phyloP scores from a whole-genome alignment of 2,797 vertebrate genomes.

The Parauchenoglanis punctatus region DNA sequence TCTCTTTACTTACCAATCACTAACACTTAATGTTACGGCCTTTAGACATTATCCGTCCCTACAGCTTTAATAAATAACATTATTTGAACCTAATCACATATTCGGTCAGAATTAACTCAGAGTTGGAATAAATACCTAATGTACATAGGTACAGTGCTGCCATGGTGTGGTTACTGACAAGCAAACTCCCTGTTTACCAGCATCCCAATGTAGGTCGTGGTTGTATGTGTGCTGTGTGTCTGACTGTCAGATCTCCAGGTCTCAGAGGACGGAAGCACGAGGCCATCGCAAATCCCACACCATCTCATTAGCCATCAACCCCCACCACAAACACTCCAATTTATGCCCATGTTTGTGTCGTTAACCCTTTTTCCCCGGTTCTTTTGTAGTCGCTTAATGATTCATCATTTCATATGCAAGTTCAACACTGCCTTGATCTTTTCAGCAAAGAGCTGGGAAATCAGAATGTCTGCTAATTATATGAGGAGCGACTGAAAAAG shows the following conservation, averaged over 20 bases:
- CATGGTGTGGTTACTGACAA: slow-evolving; percentile 1
- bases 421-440: slow-evolving; percentile 75
- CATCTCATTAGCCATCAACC: slow-evolving; percentile 58
- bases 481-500: slow-evolving; percentile 14
- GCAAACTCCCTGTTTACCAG: slow-evolving; percentile 17
- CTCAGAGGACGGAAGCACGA: slow-evolving; percentile 47
- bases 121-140: neutral
- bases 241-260: slow-evolving; percentile 32
- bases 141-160: neutral
- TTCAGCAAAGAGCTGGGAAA: slow-evolving; percentile 51
- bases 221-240: slow-evolving; percentile 6
- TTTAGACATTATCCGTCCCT: neutral
- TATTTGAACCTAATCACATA: neutral
- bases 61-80: neutral
- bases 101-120: neutral
- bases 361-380: slow-evolving; percentile 67
- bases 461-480: slow-evolving; percentile 52
- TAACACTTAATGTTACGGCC: neutral
- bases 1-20: neutral
- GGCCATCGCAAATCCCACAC: slow-evolving; percentile 56
- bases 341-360: slow-evolving; percentile 62
- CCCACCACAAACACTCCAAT: slow-evolving; percentile 36
- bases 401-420: slow-evolving; percentile 70
- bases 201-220: slow-evolving; percentile 17
- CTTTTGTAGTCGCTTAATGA: slow-evolving; percentile 78